These are phyloP conservation scores for Tethea ocularis DNA, from an alignment of 2,888 invertebrate genomes.

Conservation along the genomic window DNA sequence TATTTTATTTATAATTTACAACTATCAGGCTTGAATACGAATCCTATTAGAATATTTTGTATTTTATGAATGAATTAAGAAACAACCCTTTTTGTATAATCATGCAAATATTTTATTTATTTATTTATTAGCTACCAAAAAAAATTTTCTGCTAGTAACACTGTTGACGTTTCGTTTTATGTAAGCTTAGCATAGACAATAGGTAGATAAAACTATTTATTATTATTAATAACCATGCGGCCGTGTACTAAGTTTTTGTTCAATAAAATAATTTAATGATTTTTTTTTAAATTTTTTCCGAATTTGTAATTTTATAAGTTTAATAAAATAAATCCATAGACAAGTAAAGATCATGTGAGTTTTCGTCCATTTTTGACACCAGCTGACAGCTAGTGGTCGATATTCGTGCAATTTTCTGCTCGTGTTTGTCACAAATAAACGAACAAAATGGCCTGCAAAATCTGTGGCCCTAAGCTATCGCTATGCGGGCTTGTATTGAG, in stretches of 20 bases:
- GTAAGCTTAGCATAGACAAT: neutral
- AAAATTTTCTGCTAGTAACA: neutral
- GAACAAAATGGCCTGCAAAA: constrained; percentile 75
- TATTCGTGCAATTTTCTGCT: constrained; percentile 53
- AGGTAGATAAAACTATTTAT: neutral
- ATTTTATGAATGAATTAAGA: too few relatives aligned
- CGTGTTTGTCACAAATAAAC: constrained; percentile 59
- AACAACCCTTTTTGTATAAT: too few relatives aligned
- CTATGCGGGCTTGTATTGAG: constrained; percentile 95
- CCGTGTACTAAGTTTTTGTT: neutral
- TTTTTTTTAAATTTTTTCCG: too few relatives aligned
- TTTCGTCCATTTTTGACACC: constrained; percentile 67
- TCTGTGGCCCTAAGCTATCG: constrained; percentile 97
- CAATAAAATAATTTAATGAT: too few relatives aligned
- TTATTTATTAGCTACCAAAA: too few relatives aligned
- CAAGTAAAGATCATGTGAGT: constrained; percentile 76
- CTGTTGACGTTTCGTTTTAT: neutral
- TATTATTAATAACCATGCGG: neutral
- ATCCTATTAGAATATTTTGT: too few relatives aligned
- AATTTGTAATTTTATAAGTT: neutral
- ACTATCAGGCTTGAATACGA: too few relatives aligned
- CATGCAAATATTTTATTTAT: too few relatives aligned
- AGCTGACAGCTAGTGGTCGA: constrained; percentile 76
- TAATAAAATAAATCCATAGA: constrained; percentile 46
- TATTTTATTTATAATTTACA: too few relatives aligned